These are phyloP conservation scores for Tricholaema leucomelas DNA, from an alignment of 2,113 vertebrate species.

Conservation along the genomic window DNA sequence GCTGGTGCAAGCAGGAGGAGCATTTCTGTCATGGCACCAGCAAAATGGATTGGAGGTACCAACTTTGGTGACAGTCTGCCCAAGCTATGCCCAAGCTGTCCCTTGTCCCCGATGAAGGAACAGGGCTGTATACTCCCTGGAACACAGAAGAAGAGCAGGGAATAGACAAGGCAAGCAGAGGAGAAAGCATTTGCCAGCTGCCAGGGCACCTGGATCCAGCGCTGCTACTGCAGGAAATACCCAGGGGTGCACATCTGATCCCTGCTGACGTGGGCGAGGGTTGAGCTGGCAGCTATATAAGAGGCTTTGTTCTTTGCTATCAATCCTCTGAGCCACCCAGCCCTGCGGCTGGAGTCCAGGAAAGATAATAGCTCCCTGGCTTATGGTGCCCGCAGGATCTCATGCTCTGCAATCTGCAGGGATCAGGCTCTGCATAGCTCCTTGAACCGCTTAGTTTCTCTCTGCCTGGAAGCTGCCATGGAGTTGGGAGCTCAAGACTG, in stretches of 20 bases:
- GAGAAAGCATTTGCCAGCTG: neutral
- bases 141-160: neutral
- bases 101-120: neutral
- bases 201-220: neutral
- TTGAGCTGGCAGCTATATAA: constrained; percentile 50
- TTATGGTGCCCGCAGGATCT: constrained; percentile 32
- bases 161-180: rapidly evolving
- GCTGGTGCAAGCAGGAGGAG: neutral
- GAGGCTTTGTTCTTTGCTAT: constrained; percentile 55
- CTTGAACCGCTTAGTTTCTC: neutral
- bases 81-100: neutral
- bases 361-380: constrained; percentile 51
- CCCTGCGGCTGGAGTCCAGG: neutral
- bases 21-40: neutral
- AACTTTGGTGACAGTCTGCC: neutral
- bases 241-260: neutral
- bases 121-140: neutral
- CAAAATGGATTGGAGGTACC: neutral
- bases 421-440: constrained; percentile 5
- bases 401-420: neutral
- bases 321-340: constrained; percentile 35
- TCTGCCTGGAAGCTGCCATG: neutral
- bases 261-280: neutral
- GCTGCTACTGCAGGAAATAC: neutral
- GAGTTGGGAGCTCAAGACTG: neutral